phyloP scores from a whole-genome alignment of 2,888 invertebrate genomes.

The Drosophila incognita region DNA sequence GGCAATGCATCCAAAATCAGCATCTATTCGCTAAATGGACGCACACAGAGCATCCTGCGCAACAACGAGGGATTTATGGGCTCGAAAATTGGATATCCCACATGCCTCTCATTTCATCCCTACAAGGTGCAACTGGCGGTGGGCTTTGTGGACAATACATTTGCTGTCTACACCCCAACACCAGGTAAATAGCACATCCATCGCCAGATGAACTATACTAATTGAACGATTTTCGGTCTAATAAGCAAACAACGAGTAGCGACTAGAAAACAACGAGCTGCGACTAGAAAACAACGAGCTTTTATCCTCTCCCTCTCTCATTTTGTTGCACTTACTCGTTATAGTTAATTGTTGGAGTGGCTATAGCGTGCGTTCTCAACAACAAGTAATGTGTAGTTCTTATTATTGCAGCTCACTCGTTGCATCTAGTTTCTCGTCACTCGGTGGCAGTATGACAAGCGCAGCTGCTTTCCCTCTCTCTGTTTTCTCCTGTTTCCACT shows the following conservation, averaged over 20 bases:
- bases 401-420: neutral
- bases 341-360: neutral
- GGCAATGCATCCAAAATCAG: constrained; percentile 93
- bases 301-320: neutral
- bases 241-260: neutral
- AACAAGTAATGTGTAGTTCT: neutral
- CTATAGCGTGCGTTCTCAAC: neutral
- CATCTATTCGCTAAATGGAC: constrained; percentile 90
- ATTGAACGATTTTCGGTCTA: neutral
- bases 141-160: constrained; percentile 93
- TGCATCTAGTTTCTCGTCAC: neutral
- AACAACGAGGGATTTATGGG: constrained; percentile 97
- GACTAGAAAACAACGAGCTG: neutral
- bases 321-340: neutral
- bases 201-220: neutral
- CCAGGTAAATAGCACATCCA: constrained; percentile 78
- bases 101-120: constrained; percentile 95
- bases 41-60: constrained; percentile 91
- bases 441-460: neutral
- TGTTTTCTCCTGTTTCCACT: too few relatives aligned
- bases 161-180: constrained; percentile 90
- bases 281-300: neutral
- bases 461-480: neutral
- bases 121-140: constrained; percentile 93
- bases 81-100: constrained; percentile 93